Evolutionary conservation across 2,113 vertebrate genomes (phyloP).

Genomic region (Bubo bubo): DNA sequence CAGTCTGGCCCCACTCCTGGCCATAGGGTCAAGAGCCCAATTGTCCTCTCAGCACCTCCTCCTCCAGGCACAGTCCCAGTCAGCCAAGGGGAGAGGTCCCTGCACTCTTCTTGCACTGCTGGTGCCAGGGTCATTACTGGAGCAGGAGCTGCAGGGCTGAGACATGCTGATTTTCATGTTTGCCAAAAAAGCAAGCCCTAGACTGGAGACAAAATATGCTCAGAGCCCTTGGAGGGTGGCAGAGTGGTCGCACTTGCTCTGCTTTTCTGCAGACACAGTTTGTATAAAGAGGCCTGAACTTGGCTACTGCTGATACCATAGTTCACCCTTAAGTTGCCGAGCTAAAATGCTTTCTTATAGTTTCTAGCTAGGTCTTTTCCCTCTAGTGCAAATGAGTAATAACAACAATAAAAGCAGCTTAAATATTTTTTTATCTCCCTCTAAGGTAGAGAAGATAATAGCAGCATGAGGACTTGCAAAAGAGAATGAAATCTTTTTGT

Average conservation of each 20-base stretch:
- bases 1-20: background rate
- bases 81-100: accelerated
- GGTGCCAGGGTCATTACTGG: background rate
- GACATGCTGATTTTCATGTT: background rate
- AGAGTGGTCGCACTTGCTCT: background rate
- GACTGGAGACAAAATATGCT: background rate
- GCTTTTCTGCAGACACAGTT: background rate
- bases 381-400: background rate
- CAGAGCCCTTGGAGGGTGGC: background rate
- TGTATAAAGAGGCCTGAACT: background rate
- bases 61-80: background rate
- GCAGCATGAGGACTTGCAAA: background rate
- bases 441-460: background rate
- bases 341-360: background rate
- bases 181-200: background rate
- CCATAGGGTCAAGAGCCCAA: background rate
- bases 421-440: background rate
- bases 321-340: background rate
- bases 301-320: background rate
- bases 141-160: background rate
- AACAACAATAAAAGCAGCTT: background rate
- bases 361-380: background rate
- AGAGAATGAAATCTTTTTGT: background rate
- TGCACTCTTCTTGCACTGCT: background rate
- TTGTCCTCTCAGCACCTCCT: background rate